phyloP scores from a whole-genome alignment of 2,888 invertebrate genomes.

The Conchocele bisecta region DNA sequence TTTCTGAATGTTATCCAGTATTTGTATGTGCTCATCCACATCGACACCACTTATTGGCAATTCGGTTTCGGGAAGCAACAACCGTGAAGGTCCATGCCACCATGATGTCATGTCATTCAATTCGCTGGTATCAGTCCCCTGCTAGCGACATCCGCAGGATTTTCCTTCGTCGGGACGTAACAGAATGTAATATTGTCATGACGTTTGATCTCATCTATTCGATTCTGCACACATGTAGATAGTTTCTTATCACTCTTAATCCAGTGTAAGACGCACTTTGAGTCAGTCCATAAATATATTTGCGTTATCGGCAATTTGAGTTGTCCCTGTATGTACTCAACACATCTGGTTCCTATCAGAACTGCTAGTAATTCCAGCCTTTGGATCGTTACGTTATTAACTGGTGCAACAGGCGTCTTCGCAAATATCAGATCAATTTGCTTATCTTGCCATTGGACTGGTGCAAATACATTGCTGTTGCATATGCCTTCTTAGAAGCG shows the following conservation, averaged over 20 bases:
- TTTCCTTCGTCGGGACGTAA: conserved; percentile 5
- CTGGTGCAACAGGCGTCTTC: too few relatives aligned
- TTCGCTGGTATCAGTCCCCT: not conserved
- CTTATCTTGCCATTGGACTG: too few relatives aligned
- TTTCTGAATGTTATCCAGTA: not conserved
- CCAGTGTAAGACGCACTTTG: too few relatives aligned
- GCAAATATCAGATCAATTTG: too few relatives aligned
- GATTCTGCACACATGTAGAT: not conserved
- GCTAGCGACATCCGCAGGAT: conserved; percentile 9
- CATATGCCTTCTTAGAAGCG: too few relatives aligned
- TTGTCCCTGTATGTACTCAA: too few relatives aligned
- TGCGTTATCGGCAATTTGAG: too few relatives aligned
- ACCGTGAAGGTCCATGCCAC: conserved; percentile 15
- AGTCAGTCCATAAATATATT: too few relatives aligned
- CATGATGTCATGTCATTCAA: not conserved
- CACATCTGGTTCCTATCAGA: too few relatives aligned
- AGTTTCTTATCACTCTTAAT: not conserved
- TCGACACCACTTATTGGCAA: conserved; percentile 1
- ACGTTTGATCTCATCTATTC: conserved; percentile 5
- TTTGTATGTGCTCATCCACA: not conserved
- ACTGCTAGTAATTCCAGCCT: too few relatives aligned
- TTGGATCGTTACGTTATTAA: too few relatives aligned
- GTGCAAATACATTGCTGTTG: too few relatives aligned
- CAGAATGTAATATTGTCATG: not conserved
- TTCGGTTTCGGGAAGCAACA: not conserved